Percentiles rank a stretch among this genome's conserved stretches.
Conservation (phyloP, 2,113 vertebrate genomes). For the Struthidea cinerea region DNA sequence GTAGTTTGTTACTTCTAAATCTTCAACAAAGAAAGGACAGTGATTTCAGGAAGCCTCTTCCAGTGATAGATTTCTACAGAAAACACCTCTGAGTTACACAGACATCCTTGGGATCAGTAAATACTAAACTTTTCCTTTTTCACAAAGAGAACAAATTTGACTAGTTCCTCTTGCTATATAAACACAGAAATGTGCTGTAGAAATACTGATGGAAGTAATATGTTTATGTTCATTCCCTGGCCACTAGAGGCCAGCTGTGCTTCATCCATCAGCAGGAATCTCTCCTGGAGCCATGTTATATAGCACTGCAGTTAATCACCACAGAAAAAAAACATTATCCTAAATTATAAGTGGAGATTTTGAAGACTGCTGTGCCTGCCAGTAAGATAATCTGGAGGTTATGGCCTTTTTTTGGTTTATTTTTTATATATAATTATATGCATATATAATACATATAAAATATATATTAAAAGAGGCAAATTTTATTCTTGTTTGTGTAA, state of each 20-base stretch:
- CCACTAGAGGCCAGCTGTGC: conserved; percentile 60
- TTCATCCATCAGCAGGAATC: background rate
- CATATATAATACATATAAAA: background rate
- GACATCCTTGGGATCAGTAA: background rate
- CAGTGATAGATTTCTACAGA: background rate
- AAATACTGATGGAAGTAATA: background rate
- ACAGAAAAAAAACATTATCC: background rate
- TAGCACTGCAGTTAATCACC: background rate
- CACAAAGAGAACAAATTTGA: background rate
- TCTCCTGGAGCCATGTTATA: too few species aligned
- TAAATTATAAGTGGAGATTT: background rate
- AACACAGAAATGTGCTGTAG: background rate
- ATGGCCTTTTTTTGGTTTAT: background rate
- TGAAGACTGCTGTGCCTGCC: background rate
- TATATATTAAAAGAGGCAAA: fast-evolving
- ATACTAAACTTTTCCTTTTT: background rate
- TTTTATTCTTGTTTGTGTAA: background rate
- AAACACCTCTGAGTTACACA: background rate
- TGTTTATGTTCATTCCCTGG: background rate
- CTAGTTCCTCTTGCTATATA: background rate
- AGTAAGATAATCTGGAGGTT: background rate
- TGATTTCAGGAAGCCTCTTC: background rate
- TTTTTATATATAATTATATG: background rate
- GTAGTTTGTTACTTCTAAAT: background rate
- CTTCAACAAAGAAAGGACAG: background rate